Percentiles rank a stretch among this genome's conserved stretches.
Evolutionary conservation across 2,113 vertebrate genomes (phyloP).

Genomic region (Oriolus oriolus): DNA sequence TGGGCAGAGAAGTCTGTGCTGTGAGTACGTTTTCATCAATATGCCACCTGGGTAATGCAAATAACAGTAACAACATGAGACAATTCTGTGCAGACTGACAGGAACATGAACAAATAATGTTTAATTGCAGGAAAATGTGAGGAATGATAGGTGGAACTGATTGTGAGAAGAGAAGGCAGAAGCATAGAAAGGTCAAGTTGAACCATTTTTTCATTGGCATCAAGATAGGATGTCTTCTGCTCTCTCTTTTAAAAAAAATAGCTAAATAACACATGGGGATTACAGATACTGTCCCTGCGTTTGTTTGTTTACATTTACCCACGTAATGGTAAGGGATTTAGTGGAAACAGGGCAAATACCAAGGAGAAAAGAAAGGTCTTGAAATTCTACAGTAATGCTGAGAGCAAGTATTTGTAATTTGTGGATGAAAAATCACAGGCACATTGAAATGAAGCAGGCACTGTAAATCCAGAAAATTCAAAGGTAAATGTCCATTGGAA

Average conservation of each 20-base stretch:
- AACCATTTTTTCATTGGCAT: not conserved
- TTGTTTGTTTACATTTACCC: not conserved
- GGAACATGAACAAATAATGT: not conserved
- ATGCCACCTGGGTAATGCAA: not conserved
- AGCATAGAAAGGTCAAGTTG: not conserved
- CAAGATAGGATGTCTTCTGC: not conserved
- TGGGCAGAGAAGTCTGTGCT: not conserved
- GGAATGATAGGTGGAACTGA: not conserved
- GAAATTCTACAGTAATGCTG: not conserved
- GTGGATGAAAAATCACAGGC: not conserved
- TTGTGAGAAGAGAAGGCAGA: not conserved
- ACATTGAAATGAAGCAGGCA: not conserved
- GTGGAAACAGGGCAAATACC: not conserved
- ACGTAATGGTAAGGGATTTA: not conserved
- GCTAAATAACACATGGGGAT: not conserved
- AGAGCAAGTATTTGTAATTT: not conserved
- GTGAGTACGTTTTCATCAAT: not conserved
- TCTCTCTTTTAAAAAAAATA: conserved; percentile 7
- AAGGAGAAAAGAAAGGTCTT: not conserved
- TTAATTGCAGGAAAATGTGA: not conserved
- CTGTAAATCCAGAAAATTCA: not conserved
- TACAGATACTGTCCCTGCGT: not conserved
- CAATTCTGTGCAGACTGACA: not conserved
- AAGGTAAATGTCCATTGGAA: not conserved
- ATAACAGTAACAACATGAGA: not conserved